Conservation (phyloP, 2,113 vertebrate genomes). For the Bos taurus region DNA sequence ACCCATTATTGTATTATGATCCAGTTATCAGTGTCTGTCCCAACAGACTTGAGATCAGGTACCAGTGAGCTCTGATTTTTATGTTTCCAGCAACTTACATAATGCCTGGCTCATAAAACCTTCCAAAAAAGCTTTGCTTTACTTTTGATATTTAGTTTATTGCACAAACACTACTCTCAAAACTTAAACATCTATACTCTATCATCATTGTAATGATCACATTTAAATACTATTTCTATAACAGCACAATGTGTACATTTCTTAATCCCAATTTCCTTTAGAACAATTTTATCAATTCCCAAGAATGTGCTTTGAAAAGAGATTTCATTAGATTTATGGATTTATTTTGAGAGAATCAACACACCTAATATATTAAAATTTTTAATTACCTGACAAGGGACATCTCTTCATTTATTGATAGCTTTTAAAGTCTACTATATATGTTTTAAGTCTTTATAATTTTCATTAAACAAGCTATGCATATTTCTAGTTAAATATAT, state of each 20-base stretch:
- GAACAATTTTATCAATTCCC: not conserved
- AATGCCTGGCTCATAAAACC: not conserved
- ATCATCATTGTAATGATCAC: not conserved
- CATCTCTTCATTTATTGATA: not conserved
- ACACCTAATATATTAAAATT: not conserved
- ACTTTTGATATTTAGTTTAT: not conserved
- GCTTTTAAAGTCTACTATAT: not conserved
- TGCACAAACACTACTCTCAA: not conserved
- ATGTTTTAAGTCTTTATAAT: not conserved
- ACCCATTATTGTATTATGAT: not conserved
- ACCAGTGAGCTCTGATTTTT: not conserved
- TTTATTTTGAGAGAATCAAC: not conserved
- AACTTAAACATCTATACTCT: not conserved
- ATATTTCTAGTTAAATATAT: not conserved
- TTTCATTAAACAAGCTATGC: not conserved
- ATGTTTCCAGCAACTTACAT: not conserved
- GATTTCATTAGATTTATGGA: not conserved
- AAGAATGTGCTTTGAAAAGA: not conserved
- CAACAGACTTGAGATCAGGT: not conserved
- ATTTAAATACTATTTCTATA: not conserved
- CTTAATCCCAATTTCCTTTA: not conserved
- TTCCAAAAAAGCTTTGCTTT: not conserved
- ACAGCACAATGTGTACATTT: not conserved
- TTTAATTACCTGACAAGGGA: not conserved
- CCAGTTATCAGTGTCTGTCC: not conserved